These are phyloP conservation scores for Electrona antarctica DNA, from an alignment of 2,113 vertebrate species.

Conservation along the genomic window DNA sequence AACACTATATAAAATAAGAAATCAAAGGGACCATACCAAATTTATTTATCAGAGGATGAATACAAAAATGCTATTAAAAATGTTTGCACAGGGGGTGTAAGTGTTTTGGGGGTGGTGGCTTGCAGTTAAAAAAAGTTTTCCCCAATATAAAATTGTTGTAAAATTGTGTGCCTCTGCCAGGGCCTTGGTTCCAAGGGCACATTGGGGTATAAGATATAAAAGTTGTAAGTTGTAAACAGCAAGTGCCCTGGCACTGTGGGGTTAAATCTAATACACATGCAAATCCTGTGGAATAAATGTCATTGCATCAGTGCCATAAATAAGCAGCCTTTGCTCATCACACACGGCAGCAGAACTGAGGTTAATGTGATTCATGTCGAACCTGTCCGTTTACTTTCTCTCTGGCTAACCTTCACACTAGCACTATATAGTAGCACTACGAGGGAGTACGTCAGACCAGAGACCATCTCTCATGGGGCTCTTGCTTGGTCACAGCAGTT, in stretches of 20 bases:
- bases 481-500: too few relatives aligned
- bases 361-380: conserved; percentile 27
- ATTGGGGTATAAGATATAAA: not conserved
- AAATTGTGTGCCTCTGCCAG: not conserved
- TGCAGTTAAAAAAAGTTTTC: too few relatives aligned
- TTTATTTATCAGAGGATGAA: not conserved
- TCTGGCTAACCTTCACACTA: not conserved
- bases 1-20: not conserved
- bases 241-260: not conserved
- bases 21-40: not conserved
- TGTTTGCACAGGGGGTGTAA: not conserved
- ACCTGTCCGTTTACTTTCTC: not conserved
- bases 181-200: not conserved
- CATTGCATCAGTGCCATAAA: conserved; percentile 52
- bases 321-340: conserved; percentile 53
- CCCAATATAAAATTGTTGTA: too few relatives aligned
- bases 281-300: conserved; percentile 55
- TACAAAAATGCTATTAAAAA: not conserved
- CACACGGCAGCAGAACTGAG: conserved; percentile 6
- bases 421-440: not conserved
- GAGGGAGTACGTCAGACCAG: not conserved
- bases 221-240: conserved; percentile 20
- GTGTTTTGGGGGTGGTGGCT: not conserved
- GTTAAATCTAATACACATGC: conserved; percentile 67
- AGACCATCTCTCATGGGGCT: not conserved